Evolutionary conservation across 2,113 vertebrate genomes (phyloP).

Genomic region (Etheostoma spectabile): DNA sequence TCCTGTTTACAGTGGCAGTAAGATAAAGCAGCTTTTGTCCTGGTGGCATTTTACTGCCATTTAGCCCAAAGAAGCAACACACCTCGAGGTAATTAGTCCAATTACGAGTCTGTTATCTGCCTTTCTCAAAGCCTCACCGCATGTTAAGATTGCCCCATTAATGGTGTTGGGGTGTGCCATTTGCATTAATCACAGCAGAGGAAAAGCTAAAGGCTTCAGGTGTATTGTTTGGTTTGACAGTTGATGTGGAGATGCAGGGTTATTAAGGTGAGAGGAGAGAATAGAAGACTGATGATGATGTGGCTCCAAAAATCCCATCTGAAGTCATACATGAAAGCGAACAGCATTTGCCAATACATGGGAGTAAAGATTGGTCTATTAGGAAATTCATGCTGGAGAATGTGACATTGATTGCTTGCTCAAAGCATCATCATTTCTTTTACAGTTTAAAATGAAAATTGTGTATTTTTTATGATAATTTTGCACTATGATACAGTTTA

Average conservation of each 20-base stretch:
- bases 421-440: background rate
- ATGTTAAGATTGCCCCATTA: conserved; percentile 50
- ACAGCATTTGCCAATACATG: background rate
- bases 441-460: background rate
- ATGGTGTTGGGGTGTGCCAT: conserved; percentile 40
- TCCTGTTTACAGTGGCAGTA: conserved; percentile 77
- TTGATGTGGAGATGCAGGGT: conserved; percentile 25
- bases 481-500: background rate
- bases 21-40: conserved; percentile 74
- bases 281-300: conserved; percentile 34
- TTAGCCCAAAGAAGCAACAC: conserved; percentile 66
- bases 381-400: background rate
- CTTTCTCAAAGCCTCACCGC: conserved; percentile 53
- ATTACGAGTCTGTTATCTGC: conserved; percentile 68
- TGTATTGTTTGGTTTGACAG: conserved; percentile 30
- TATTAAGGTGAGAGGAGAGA: conserved; percentile 23
- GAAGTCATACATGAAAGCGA: background rate
- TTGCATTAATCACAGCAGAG: conserved; percentile 63
- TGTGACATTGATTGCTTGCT: conserved; percentile 12
- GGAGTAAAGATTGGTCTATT: background rate
- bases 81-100: conserved; percentile 71
- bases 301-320: conserved; percentile 10
- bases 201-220: conserved; percentile 35
- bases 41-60: conserved; percentile 73
- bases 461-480: background rate